Conservation (phyloP, 2,113 vertebrate species). For the Oxygymnocypris stewartii region DNA sequence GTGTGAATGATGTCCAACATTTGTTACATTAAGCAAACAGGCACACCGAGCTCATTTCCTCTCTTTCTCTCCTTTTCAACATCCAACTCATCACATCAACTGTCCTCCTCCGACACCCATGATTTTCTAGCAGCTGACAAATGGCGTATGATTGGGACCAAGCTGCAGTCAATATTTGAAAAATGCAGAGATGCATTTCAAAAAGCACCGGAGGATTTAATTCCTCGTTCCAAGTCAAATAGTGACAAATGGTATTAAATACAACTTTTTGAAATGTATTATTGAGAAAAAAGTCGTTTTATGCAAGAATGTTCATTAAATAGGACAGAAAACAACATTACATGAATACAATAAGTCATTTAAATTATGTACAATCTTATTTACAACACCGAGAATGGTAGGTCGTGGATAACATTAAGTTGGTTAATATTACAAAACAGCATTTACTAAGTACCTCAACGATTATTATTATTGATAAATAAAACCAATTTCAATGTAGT, state of each 20-base stretch:
- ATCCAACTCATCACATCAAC: constrained; percentile 22
- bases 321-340: constrained; percentile 68
- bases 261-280: constrained; percentile 52
- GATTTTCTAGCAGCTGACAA: constrained; percentile 41
- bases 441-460: constrained; percentile 19
- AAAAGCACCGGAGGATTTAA: constrained; percentile 11
- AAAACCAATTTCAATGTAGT: constrained; percentile 1
- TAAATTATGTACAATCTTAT: constrained; percentile 78
- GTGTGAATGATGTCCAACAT: constrained; percentile 73
- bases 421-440: not conserved
- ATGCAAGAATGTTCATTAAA: constrained; percentile 68
- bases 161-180: not conserved
- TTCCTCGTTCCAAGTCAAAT: constrained; percentile 46
- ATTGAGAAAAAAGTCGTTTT: constrained; percentile 19
- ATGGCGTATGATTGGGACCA: constrained; percentile 36
- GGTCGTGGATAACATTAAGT: not conserved
- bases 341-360: constrained; percentile 68
- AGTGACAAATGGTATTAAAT: constrained; percentile 68
- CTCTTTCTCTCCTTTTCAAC: constrained; percentile 30
- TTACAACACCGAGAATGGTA: constrained; percentile 62
- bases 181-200: constrained; percentile 18
- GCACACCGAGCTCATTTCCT: constrained; percentile 45
- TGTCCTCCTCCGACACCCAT: constrained; percentile 10
- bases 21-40: constrained; percentile 67
- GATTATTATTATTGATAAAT: constrained; percentile 33